These are phyloP conservation scores for Apistogramma diplotaenia DNA, from an alignment of 2,113 vertebrate species.

Conservation along the genomic window DNA sequence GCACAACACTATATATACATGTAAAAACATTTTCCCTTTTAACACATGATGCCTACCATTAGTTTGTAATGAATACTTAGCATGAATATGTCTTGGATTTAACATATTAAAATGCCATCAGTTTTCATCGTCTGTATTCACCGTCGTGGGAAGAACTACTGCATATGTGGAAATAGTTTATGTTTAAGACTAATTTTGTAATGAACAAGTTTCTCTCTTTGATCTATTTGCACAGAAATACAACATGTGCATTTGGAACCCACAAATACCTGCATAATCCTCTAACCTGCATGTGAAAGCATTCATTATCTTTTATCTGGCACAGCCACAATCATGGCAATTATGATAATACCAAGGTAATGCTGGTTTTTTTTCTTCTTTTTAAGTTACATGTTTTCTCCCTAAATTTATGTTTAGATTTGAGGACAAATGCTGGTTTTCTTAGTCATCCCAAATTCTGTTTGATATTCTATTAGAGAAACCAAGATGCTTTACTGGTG, in stretches of 20 bases:
- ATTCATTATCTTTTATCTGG: not conserved
- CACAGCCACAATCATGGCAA: not conserved
- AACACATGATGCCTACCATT: not conserved
- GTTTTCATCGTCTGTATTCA: not conserved
- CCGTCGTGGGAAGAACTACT: not conserved
- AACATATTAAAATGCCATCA: not conserved
- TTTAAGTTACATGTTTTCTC: not conserved
- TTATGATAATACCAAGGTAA: not conserved
- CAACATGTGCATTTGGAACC: not conserved
- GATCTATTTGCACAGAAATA: not conserved
- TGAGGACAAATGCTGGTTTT: not conserved
- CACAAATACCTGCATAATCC: not conserved
- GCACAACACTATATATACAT: not conserved
- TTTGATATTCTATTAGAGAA: not conserved
- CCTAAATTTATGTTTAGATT: not conserved
- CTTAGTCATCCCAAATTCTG: not conserved
- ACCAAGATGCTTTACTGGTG: not conserved
- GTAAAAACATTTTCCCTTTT: not conserved
- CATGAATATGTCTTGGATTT: not conserved
- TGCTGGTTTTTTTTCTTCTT: rapidly evolving
- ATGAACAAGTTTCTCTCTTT: not conserved
- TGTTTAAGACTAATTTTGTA: no score
- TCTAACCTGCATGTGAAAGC: not conserved
- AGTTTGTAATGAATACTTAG: not conserved
- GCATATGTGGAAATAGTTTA: not conserved